Conservation (phyloP, 1,140 invertebrate species). For the Tetragnatha versicolor region DNA sequence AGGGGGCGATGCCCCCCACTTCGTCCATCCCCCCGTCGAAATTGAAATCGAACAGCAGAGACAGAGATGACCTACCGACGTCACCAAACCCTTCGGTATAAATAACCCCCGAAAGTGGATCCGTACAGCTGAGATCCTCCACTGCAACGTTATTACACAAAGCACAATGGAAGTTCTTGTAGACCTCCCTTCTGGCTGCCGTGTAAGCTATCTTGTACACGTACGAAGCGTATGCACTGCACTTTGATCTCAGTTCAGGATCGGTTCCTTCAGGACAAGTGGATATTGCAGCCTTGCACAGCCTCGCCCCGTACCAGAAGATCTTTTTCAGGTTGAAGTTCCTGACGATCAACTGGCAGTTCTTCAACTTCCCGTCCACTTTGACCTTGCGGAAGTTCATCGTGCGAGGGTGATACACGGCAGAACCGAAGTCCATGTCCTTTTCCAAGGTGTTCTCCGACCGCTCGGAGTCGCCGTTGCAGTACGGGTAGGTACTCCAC, state of each 20-base stretch:
- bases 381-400: slow-evolving; percentile 5
- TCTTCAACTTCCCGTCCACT: not conserved
- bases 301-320: slow-evolving; percentile 14
- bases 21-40: not conserved
- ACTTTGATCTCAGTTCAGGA: slow-evolving; percentile 5
- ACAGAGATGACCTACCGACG: not conserved
- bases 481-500: slow-evolving; percentile 31
- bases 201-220: slow-evolving; percentile 16
- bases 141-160: slow-evolving; percentile 59
- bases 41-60: slow-evolving; percentile 44
- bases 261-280: slow-evolving; percentile 28
- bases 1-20: not conserved
- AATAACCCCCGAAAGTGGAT: not conserved
- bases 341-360: not conserved
- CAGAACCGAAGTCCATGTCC: not conserved
- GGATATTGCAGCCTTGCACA: slow-evolving; percentile 35
- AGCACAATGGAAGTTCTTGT: slow-evolving; percentile 64
- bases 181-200: slow-evolving; percentile 40
- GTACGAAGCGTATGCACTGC: slow-evolving; percentile 46
- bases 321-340: not conserved
- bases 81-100: no score
- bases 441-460: not conserved
- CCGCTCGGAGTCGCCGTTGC: not conserved
- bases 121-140: not conserved
- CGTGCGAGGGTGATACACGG: not conserved